These are phyloP conservation scores for human DNA, from an alignment of 2,113 vertebrate species.

Conservation along the genomic window DNA sequence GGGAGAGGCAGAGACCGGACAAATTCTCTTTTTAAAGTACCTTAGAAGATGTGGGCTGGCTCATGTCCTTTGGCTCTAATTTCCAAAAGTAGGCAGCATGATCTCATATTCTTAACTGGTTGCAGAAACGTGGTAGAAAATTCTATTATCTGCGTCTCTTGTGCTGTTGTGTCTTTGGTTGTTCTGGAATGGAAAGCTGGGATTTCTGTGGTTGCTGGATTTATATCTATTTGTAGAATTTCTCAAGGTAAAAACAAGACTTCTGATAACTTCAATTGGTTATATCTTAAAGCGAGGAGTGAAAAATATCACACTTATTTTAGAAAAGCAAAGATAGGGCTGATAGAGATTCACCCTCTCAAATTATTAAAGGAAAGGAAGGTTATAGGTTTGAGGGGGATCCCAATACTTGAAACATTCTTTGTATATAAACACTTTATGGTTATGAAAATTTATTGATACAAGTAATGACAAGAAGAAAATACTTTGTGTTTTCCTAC, in stretches of 20 bases:
- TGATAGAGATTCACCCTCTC: not conserved
- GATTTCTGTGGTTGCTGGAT: not conserved
- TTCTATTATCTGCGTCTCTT: not conserved
- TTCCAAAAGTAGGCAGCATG: conserved; percentile 32
- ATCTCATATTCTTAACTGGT: not conserved
- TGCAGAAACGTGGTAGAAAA: not conserved
- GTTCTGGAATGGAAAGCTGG: conserved; percentile 3
- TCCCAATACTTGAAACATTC: not conserved
- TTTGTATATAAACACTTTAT: conserved; percentile 9
- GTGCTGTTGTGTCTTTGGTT: not conserved
- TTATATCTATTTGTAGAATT: conserved; percentile 36
- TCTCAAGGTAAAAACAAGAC: not conserved
- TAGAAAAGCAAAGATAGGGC: not conserved
- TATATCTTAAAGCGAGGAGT: conserved; percentile 4
- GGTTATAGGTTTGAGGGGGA: not conserved
- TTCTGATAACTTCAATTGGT: not conserved
- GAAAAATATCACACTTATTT: not conserved
- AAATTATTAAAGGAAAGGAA: conserved; percentile 28
- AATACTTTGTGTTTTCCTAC: conserved; percentile 21
- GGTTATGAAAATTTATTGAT: not conserved
- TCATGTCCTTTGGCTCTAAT: not conserved
- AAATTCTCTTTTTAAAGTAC: conserved; percentile 13
- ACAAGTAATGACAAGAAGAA: conserved; percentile 18
- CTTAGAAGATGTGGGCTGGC: conserved; percentile 17
- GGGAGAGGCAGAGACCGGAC: not conserved